phyloP scores from a whole-genome alignment of 2,113 vertebrate species.

The Alethe castanea region DNA sequence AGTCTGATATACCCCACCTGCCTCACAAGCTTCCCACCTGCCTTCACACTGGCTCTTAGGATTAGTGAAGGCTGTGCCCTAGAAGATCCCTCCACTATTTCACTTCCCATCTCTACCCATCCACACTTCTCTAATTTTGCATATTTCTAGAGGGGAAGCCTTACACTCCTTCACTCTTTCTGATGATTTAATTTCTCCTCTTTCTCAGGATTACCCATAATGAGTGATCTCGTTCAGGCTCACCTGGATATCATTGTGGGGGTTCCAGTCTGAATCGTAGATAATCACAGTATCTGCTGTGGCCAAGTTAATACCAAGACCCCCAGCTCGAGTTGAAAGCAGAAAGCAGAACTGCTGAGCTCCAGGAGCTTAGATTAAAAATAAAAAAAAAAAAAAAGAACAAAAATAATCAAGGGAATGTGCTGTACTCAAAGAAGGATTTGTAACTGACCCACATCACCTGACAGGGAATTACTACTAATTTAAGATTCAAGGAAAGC shows the following conservation, averaged over 20 bases:
- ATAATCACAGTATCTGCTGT: constrained; percentile 98
- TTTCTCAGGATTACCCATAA: neutral
- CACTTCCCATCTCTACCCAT: neutral
- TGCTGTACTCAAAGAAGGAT: neutral
- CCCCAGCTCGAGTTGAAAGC: constrained; percentile 95
- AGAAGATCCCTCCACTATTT: neutral
- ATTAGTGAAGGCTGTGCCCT: neutral
- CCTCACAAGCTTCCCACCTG: neutral
- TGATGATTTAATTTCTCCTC: neutral
- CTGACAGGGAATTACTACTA: neutral
- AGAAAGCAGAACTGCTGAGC: constrained; percentile 97
- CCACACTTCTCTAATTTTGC: neutral
- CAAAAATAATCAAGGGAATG: neutral
- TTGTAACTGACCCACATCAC: neutral
- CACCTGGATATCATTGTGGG: constrained; percentile 98
- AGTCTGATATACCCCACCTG: neutral
- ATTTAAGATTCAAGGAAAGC: neutral
- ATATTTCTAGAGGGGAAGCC: neutral
- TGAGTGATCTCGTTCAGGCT: neutral
- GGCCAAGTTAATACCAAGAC: constrained; percentile 96
- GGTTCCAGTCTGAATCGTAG: constrained; percentile 99
- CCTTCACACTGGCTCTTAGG: neutral
- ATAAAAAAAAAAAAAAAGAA: neutral
- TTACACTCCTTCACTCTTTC: neutral
- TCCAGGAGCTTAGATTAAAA: constrained; percentile 83